These are phyloP conservation scores for Melinaea menophilus DNA, from an alignment of 2,888 invertebrate genomes.

Conservation along the genomic window DNA sequence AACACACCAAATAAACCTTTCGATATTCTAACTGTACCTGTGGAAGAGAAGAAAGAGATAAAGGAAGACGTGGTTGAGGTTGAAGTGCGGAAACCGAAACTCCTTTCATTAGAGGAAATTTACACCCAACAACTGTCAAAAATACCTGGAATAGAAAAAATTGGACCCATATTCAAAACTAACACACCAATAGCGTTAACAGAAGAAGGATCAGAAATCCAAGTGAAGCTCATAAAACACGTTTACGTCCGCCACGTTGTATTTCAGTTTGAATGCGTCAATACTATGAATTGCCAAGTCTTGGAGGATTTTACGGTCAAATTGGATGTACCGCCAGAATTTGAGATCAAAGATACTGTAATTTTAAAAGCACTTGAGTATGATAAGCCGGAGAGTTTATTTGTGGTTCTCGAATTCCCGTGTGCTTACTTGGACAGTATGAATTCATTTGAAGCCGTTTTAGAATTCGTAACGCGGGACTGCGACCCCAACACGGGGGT, in stretches of 20 bases:
- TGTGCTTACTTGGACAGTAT: conserved; percentile 79
- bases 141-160: conserved; percentile 90
- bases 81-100: conserved; percentile 89
- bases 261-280: conserved; percentile 97
- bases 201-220: conserved; percentile 98
- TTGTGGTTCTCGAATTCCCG: conserved; percentile 85
- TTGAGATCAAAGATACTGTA: conserved; percentile 83
- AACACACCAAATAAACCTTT: conserved; percentile 86
- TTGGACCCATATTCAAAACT: conserved; percentile 93
- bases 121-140: conserved; percentile 88
- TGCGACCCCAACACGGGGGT: conserved; percentile 97
- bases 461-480: conserved; percentile 97
- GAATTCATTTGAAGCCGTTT: conserved; percentile 90
- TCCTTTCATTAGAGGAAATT: conserved; percentile 91
- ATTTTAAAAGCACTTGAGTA: conserved; percentile 88
- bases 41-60: conserved; percentile 88
- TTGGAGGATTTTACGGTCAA: conserved; percentile 94
- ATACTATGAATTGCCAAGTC: conserved; percentile 96
- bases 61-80: conserved; percentile 84
- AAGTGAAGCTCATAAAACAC: conserved; percentile 95
- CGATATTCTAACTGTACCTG: conserved; percentile 90
- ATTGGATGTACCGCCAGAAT: conserved; percentile 90
- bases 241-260: conserved; percentile 91
- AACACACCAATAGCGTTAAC: conserved; percentile 92
- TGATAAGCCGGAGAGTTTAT: conserved; percentile 91